phyloP scores from a whole-genome alignment of 2,888 invertebrate species.

The Ormyrus thymus region DNA sequence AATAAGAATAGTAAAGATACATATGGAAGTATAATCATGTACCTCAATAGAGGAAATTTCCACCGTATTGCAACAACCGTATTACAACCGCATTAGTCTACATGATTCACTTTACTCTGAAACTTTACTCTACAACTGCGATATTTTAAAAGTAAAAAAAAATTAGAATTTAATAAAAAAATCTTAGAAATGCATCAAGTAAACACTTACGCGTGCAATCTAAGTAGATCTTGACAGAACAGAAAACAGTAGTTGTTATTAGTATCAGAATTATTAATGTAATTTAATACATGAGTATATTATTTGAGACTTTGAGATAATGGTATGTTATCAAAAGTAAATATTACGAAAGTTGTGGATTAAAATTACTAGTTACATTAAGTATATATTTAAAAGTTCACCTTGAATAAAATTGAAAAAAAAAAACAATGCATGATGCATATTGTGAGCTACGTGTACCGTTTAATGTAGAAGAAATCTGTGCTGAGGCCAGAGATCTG shows the following conservation, averaged over 20 bases:
- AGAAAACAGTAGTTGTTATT: constrained; percentile 31
- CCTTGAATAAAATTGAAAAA: constrained; percentile 42
- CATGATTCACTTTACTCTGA: neutral
- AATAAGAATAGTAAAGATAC: constrained; percentile 37
- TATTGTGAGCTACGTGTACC: constrained; percentile 66
- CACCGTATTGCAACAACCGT: constrained; percentile 1
- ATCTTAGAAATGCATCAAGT: constrained; percentile 26
- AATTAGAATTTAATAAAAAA: constrained; percentile 12
- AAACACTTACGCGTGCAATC: constrained; percentile 2
- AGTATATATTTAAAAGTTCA: constrained; percentile 55
- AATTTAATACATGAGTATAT: constrained; percentile 38
- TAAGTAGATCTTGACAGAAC: constrained; percentile 29
- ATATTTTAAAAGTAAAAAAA: constrained; percentile 55
- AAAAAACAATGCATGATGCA: constrained; percentile 56
- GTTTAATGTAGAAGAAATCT: constrained; percentile 51
- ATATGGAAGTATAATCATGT: constrained; percentile 33
- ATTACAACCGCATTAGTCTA: constrained; percentile 36
- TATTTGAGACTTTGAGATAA: constrained; percentile 54
- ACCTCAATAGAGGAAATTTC: constrained; percentile 12
- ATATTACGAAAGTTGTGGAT: constrained; percentile 18
- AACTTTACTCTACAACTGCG: constrained; percentile 58
- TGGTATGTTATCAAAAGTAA: constrained; percentile 48
- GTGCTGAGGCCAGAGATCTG: constrained; percentile 6
- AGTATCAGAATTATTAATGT: constrained; percentile 41
- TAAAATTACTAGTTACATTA: constrained; percentile 3